Evolutionary conservation across 2,113 vertebrate species (phyloP).

Genomic region (Vulpes lagopus): DNA sequence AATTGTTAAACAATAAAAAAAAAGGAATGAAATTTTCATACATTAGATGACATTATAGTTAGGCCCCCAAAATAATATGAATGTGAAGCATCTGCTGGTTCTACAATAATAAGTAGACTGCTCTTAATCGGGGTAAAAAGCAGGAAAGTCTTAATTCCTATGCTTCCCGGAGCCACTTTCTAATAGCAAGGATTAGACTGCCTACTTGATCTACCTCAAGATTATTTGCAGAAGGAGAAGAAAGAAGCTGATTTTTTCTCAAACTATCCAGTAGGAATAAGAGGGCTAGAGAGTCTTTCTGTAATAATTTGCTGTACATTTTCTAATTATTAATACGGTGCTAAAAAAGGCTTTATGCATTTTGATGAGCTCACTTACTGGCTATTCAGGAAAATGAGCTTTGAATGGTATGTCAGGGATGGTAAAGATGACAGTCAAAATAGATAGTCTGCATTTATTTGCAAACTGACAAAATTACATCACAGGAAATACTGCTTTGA

Average conservation of each 20-base stretch:
- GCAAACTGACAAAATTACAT: slow-evolving; percentile 80
- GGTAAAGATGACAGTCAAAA: slow-evolving; percentile 81
- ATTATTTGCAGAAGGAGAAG: slow-evolving; percentile 38
- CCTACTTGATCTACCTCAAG: slow-evolving; percentile 45
- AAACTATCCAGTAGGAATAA: slow-evolving; percentile 71
- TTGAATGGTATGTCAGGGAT: slow-evolving; percentile 70
- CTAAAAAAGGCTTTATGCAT: slow-evolving; percentile 56
- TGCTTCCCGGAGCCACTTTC: slow-evolving; percentile 20
- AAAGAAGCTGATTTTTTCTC: slow-evolving; percentile 66
- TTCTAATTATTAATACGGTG: slow-evolving; percentile 71
- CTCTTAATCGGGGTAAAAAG: slow-evolving; percentile 11
- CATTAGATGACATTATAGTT: neutral
- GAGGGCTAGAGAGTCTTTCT: slow-evolving; percentile 45
- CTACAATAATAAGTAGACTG: neutral
- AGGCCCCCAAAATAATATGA: neutral
- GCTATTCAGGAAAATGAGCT: slow-evolving; percentile 79
- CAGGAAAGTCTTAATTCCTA: neutral
- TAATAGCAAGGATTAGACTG: slow-evolving; percentile 20
- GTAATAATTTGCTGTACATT: slow-evolving; percentile 56
- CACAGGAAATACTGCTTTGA: slow-evolving; percentile 76
- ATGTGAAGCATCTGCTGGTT: neutral
- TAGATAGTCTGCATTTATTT: slow-evolving; percentile 83
- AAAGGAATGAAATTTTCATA: neutral
- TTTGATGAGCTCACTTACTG: slow-evolving; percentile 70
- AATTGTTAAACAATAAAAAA: too few relatives aligned